These are phyloP conservation scores for Heliconius himera DNA, from an alignment of 1,140 invertebrate species.

Conservation along the genomic window DNA sequence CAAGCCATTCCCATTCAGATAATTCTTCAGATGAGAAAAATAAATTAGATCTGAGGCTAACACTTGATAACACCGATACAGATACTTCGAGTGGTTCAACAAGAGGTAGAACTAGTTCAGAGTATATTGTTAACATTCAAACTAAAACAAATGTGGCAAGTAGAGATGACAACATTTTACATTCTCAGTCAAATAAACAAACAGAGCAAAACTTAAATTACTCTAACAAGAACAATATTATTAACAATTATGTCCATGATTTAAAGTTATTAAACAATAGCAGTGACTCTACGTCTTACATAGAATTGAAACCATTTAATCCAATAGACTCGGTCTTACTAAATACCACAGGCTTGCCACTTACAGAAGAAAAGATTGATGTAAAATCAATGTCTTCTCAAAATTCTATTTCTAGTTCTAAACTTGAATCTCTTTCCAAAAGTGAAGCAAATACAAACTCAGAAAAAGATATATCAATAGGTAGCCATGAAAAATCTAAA, in stretches of 20 bases:
- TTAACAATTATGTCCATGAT: slow-evolving; percentile 40
- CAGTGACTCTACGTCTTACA: slow-evolving; percentile 73
- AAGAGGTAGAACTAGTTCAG: slow-evolving; percentile 67
- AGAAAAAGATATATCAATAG: background rate
- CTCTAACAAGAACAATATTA: slow-evolving; percentile 21
- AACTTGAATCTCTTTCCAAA: slow-evolving; percentile 43
- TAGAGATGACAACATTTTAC: slow-evolving; percentile 20
- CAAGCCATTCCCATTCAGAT: slow-evolving; percentile 69
- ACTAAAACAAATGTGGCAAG: slow-evolving; percentile 38
- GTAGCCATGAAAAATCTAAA: slow-evolving; percentile 38
- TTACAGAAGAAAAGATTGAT: slow-evolving; percentile 37
- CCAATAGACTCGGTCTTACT: slow-evolving; percentile 57
- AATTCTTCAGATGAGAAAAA: slow-evolving; percentile 77
- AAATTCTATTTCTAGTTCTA: slow-evolving; percentile 38
- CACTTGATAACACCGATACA: slow-evolving; percentile 73
- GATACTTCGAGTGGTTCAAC: slow-evolving; percentile 74
- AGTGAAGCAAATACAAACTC: background rate
- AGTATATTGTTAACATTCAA: slow-evolving; percentile 70
- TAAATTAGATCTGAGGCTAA: slow-evolving; percentile 66
- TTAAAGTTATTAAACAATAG: slow-evolving; percentile 53
- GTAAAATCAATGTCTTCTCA: slow-evolving; percentile 32
- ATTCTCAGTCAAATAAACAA: slow-evolving; percentile 27
- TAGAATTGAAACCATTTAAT: slow-evolving; percentile 67
- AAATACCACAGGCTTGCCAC: slow-evolving; percentile 60
- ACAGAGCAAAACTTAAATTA: slow-evolving; percentile 24